Conservation (phyloP, 2,113 vertebrate genomes). For the Barbus barbus region DNA sequence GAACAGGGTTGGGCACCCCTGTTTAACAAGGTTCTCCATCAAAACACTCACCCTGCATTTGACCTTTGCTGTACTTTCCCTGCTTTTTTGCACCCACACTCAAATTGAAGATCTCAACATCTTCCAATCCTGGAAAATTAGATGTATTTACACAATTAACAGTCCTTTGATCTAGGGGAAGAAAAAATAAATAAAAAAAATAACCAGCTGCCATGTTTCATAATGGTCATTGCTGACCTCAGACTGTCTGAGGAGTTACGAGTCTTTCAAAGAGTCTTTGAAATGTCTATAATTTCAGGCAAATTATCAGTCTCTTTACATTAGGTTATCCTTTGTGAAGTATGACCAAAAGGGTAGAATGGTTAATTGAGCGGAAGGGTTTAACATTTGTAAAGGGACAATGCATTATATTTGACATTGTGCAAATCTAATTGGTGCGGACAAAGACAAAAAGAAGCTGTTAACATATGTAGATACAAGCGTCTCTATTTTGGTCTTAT, state of each 20-base stretch:
- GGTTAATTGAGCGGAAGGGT: conserved; percentile 71
- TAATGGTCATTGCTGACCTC: conserved; percentile 34
- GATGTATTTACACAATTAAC: conserved; percentile 8
- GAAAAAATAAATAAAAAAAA: not conserved
- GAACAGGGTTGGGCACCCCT: too few species aligned
- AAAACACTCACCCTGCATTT: not conserved
- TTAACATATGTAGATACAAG: conserved; percentile 66
- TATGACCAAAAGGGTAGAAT: conserved; percentile 65
- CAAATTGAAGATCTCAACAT: conserved; percentile 14
- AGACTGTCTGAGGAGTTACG: conserved; percentile 46
- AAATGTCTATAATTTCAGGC: conserved; percentile 66
- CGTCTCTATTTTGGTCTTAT: conserved; percentile 59
- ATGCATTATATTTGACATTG: conserved; percentile 40
- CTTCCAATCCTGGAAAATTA: not conserved
- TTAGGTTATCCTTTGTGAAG: conserved; percentile 65
- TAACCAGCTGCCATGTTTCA: not conserved
- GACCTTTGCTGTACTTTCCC: too few species aligned
- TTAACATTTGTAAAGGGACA: conserved; percentile 59
- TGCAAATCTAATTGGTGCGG: conserved; percentile 54
- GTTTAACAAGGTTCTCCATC: not conserved
- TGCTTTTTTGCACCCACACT: not conserved
- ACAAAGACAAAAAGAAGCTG: conserved; percentile 64
- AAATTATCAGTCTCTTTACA: conserved; percentile 71
- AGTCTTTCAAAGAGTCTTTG: conserved; percentile 56
- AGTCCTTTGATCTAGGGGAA: not conserved